Base-by-base conservation (phyloP, 2,888 invertebrate genomes). In the Lasiommata megera region DNA sequence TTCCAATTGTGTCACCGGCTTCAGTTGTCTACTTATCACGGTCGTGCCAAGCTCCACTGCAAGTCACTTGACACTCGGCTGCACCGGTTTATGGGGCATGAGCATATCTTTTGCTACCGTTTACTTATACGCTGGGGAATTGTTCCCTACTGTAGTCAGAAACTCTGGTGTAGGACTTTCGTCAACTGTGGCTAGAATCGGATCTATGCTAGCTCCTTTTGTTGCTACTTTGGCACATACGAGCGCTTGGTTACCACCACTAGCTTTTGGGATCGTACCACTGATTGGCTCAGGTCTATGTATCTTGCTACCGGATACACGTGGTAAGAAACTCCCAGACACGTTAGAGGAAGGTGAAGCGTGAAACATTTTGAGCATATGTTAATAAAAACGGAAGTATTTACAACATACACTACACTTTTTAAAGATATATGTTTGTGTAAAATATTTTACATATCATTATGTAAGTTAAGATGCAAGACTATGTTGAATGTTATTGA, bases 141-240 rank as follows among this genome's bases (percentile, higher is more conserved):
- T 97, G 11, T 97, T 97, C 77, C 98, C 98, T 0, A 98, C 98
- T 0, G 95, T 97, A 1, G 94, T 97, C 0, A 92, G 98, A 29
- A 97, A 97, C 73, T 94, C 95, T 38, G 97, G 96, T 0, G 94
- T 98, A 56, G 98, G 98, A 0, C 89, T 95, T 2, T 94, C 96
- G 28, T 97, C 97, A 0, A 96, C 96, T 88, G 93, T 95, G 60
- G 97, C 97, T 0, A 92, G 97, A 70, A 84, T 97, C 58, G 98
- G 98, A 6, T 96, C 97, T 0, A 96, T 97, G 92, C 68, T 94
- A 3, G 96, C 97, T 0, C 97, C 97, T 0, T 96, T 96, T 70
- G 93, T 97, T 1, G 94, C 95, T 1, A 93, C 94, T n/a, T 75
- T 96, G 64, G 87, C 84, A 16, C 77, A 83, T 34, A 84, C 93